phyloP scores from a whole-genome alignment of 2,888 invertebrate species.

The Elegia similella region DNA sequence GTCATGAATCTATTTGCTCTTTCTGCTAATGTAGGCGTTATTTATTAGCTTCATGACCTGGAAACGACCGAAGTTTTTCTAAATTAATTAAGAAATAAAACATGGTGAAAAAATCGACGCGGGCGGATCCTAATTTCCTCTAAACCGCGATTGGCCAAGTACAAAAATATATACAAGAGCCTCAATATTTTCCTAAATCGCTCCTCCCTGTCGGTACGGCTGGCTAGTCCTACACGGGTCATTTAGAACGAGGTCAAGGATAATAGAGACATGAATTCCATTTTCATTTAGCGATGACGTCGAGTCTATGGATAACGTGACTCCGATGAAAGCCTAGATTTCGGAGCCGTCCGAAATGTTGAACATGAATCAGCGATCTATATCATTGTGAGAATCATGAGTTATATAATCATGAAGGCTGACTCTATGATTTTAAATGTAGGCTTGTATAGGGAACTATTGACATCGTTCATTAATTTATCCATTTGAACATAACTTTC shows the following conservation, averaged over 20 bases:
- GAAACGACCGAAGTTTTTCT: too few relatives aligned
- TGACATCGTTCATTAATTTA: background rate
- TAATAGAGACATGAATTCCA: slow-evolving; percentile 2
- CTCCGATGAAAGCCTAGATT: background rate
- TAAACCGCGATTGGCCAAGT: background rate
- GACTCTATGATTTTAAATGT: background rate
- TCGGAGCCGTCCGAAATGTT: background rate
- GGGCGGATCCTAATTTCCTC: background rate
- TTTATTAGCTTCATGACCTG: too few relatives aligned
- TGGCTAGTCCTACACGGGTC: background rate
- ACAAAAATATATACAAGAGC: background rate
- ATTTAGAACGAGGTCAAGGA: slow-evolving; percentile 1
- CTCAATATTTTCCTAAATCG: background rate
- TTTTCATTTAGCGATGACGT: slow-evolving; percentile 9
- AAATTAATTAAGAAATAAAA: too few relatives aligned
- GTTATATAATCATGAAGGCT: background rate
- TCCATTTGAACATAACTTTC: too few relatives aligned
- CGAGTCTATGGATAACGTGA: slow-evolving; percentile 1
- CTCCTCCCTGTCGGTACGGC: background rate
- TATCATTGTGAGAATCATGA: background rate
- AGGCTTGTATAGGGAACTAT: background rate
- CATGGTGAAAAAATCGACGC: too few relatives aligned
- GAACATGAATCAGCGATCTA: slow-evolving; percentile 4
- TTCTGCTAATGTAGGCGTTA: too few relatives aligned
- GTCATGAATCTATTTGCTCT: too few relatives aligned